Conservation (phyloP, 92 coral and sea anemone genomes). For the Paramuricea clavata region DNA sequence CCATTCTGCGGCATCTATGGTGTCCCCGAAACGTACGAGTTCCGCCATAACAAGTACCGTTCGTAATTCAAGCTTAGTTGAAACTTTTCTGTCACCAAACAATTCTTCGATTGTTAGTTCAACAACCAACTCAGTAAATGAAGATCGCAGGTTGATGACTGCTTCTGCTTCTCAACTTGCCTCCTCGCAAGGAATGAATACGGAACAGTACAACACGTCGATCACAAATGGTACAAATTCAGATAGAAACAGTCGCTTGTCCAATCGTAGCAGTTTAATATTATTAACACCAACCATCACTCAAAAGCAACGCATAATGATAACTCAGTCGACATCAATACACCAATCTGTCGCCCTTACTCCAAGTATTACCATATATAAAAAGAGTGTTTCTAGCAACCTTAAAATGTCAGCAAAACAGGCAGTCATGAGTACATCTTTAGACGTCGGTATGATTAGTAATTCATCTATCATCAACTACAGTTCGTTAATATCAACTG, state of each 20-base stretch:
- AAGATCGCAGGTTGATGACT: neutral
- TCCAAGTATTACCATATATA: neutral
- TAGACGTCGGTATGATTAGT: neutral
- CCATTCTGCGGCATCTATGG: neutral
- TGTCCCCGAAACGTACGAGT: neutral
- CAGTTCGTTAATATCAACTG: neutral
- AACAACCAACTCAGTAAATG: neutral
- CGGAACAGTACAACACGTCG: neutral
- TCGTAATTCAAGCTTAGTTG: neutral
- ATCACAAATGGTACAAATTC: neutral
- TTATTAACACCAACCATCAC: neutral
- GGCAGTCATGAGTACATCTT: neutral
- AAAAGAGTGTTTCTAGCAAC: neutral
- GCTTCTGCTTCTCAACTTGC: neutral
- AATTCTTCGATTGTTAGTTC: neutral
- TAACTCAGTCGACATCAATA: neutral
- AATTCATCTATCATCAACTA: neutral
- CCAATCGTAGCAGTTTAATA: neutral
- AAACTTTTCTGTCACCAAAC: neutral
- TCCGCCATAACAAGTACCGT: neutral
- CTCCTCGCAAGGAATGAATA: neutral
- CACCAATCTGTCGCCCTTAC: neutral
- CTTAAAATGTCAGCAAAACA: neutral
- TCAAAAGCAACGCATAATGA: neutral
- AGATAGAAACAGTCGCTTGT: neutral